Evolutionary conservation across 2,888 invertebrate genomes (phyloP), one percentile per base, ranked within the genome.

Genomic region (Campoletis raptor): DNA sequence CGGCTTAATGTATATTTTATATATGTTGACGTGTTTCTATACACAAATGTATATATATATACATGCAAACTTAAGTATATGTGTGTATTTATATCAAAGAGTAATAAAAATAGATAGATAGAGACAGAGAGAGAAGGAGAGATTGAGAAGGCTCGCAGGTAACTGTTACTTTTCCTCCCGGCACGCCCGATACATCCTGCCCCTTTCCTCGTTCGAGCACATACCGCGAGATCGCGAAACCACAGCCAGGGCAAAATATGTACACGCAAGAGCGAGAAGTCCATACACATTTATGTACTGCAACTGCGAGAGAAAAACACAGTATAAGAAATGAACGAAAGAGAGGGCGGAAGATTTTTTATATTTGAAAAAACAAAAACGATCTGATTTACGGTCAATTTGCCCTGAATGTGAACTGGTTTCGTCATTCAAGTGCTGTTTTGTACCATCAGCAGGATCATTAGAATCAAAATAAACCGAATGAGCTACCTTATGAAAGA

Each of bases 161-260:
- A 91, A 92, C 91, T 92, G 91, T 91, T 92, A 92, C 91, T 92
- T 91, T 90, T 91, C 90, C 90, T 91, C 89, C 83, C 79, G 88
- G 90, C 83, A 90, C 90, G 90, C 84, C 89, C 87, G 88, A 90
- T 88, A 90, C 85, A 89, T 83, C 87, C 86, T 79, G 61, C 69
- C 61, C 84, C 85, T 89, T 87, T 88, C 80, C 79, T 82, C 83
- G 83, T 85, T 90, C 85, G 52, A 80, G 76, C 45, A 66, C 82
- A 84, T 88, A 88, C 85, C 85, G 72, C 64, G 73, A 74, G 77
- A 72, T 81, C 81, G 77, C 77, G 80, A 72, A 57, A 81, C 74
- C 66, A 54, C 80, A 77, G 80, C 45, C 37, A 21, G 42, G 54
- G 72, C 70, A 48, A 69, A 74, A 85, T 70, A 52, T 30, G 30